A percentile compares a stretch with the other conserved stretches of the same genome.
Evolutionary conservation across 1,140 invertebrate species (phyloP).

Genomic region (Micrasema minimum): DNA sequence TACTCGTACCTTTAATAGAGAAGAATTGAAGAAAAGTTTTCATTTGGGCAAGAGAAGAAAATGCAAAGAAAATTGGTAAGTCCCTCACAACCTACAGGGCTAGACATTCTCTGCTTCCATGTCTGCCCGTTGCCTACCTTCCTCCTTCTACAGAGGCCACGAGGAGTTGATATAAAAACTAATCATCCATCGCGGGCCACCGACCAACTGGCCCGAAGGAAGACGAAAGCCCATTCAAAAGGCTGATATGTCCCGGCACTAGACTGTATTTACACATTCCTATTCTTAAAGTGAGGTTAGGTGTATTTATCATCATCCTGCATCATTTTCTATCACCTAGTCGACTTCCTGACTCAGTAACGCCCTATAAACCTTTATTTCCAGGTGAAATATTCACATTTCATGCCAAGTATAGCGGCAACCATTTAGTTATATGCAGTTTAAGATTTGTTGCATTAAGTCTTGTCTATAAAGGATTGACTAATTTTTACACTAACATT

Average conservation of each 20-base stretch:
- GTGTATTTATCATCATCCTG: too few relatives aligned
- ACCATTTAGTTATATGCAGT: too few relatives aligned
- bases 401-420: too few relatives aligned
- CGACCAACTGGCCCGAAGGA: slow-evolving; percentile 26
- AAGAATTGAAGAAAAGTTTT: slow-evolving; percentile 50
- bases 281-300: background rate
- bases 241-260: slow-evolving; percentile 37
- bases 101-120: background rate
- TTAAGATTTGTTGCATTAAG: too few relatives aligned
- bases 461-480: too few relatives aligned
- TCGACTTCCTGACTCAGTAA: too few relatives aligned
- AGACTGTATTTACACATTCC: slow-evolving; percentile 13
- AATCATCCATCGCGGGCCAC: slow-evolving; percentile 27
- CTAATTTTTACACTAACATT: too few relatives aligned
- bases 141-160: slow-evolving; percentile 18
- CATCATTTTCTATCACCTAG: too few relatives aligned
- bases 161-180: slow-evolving; percentile 42
- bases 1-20: slow-evolving; percentile 47
- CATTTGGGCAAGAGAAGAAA: slow-evolving; percentile 49
- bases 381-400: too few relatives aligned
- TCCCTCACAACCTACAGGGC: slow-evolving; percentile 49
- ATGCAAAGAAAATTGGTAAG: slow-evolving; percentile 48
- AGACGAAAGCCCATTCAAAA: slow-evolving; percentile 31
- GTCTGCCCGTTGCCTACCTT: slow-evolving; percentile 3
- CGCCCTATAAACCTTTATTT: too few relatives aligned